Evolutionary conservation across 2,113 vertebrate genomes (phyloP).

Genomic region (Serranochromis macrocephalus): DNA sequence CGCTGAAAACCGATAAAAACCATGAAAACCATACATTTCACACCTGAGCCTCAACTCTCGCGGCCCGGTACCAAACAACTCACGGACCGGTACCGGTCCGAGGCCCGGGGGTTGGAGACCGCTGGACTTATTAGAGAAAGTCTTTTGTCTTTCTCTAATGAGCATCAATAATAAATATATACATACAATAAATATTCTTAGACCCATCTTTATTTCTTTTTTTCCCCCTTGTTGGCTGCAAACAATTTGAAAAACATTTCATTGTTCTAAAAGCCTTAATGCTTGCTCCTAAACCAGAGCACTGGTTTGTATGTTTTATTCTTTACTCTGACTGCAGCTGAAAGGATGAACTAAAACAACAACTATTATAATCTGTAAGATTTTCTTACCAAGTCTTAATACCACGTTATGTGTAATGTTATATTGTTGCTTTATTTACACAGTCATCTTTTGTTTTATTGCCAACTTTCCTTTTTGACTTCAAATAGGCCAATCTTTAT

Average conservation of each 20-base stretch:
- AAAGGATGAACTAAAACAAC: neutral
- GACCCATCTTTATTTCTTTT: rapidly evolving
- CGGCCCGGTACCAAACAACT: too few relatives aligned
- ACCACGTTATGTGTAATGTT: neutral
- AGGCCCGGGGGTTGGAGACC: too few relatives aligned
- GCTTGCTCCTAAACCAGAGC: neutral
- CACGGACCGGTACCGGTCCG: too few relatives aligned
- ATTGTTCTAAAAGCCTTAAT: neutral
- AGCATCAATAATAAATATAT: neutral
- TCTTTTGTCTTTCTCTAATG: neutral
- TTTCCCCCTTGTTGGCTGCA: neutral
- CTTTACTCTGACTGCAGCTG: neutral
- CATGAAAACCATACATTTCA: too few relatives aligned
- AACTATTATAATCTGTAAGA: neutral
- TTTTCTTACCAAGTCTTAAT: neutral
- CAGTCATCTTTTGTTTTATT: neutral
- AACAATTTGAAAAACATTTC: neutral
- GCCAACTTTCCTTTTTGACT: neutral
- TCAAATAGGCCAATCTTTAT: neutral
- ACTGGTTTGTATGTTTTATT: neutral
- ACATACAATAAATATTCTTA: neutral
- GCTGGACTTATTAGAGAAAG: neutral
- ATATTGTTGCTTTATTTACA: neutral
- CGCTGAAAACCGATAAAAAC: too few relatives aligned
- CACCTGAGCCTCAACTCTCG: too few relatives aligned